phyloP scores from a whole-genome alignment of 2,797 vertebrate species.

The Cheirogaleus major region DNA sequence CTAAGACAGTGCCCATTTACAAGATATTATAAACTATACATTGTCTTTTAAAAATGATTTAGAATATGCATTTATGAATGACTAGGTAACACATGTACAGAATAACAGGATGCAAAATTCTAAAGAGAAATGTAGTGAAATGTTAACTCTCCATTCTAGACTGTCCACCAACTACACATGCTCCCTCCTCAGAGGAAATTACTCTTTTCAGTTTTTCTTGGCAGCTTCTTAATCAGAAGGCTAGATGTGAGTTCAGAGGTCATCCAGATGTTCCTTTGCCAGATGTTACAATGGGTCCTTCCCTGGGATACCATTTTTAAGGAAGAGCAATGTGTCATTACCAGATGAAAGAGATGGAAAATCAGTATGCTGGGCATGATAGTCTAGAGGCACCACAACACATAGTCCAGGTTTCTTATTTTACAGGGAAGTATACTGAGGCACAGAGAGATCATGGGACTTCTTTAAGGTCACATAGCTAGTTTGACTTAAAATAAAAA shows the following conservation, averaged over 20 bases:
- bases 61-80: neutral
- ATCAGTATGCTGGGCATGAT: neutral
- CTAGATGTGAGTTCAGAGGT: neutral
- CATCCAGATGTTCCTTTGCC: neutral
- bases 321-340: neutral
- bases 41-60: neutral
- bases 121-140: neutral
- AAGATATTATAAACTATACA: neutral
- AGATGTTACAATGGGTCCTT: neutral
- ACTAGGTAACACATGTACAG: neutral
- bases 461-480: neutral
- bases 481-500: neutral
- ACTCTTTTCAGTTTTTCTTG: slow-evolving; percentile 5
- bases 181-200: neutral
- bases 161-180: neutral
- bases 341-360: neutral
- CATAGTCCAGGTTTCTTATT: neutral
- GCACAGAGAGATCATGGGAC: neutral
- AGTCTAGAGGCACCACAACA: neutral
- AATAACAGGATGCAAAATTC: slow-evolving; percentile 12
- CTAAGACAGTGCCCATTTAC: neutral
- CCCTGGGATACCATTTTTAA: neutral
- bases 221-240: slow-evolving; percentile 10
- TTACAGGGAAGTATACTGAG: neutral
- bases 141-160: neutral